These are phyloP conservation scores for Bursaphelenchus okinawaensis DNA, from an alignment of 2,888 invertebrate genomes.

Conservation along the genomic window DNA sequence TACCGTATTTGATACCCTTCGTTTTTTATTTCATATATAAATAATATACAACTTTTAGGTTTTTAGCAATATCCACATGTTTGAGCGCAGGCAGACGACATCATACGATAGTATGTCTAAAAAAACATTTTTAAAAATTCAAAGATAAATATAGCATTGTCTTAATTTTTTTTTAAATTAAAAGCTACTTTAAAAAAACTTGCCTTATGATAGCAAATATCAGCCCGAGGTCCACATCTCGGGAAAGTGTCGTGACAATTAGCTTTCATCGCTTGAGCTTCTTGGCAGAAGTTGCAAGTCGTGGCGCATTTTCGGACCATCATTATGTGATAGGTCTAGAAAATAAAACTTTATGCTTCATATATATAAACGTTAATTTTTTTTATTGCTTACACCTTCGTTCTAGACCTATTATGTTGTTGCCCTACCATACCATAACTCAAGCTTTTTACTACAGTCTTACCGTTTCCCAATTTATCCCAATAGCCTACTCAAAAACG, in stretches of 20 bases:
- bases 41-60: not conserved
- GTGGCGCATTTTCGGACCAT: not conserved
- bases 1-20: too few species aligned
- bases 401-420: too few species aligned
- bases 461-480: too few species aligned
- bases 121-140: not conserved
- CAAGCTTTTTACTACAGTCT: too few species aligned
- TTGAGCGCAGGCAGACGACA: not conserved
- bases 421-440: too few species aligned
- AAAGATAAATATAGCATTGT: too few species aligned
- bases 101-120: not conserved
- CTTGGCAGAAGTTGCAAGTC: not conserved
- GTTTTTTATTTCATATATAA: too few species aligned
- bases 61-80: not conserved
- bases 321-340: not conserved
- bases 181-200: not conserved
- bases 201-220: not conserved
- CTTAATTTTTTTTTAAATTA: too few species aligned
- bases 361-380: too few species aligned
- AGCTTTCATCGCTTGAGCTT: not conserved
- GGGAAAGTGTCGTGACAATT: not conserved
- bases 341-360: too few species aligned
- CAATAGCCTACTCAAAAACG: too few species aligned
- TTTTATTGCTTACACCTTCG: too few species aligned
- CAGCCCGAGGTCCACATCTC: not conserved